Percentiles rank a stretch among this genome's conserved stretches.
Evolutionary conservation across 2,888 invertebrate species (phyloP).

Genomic region (Campoplex capitator): DNA sequence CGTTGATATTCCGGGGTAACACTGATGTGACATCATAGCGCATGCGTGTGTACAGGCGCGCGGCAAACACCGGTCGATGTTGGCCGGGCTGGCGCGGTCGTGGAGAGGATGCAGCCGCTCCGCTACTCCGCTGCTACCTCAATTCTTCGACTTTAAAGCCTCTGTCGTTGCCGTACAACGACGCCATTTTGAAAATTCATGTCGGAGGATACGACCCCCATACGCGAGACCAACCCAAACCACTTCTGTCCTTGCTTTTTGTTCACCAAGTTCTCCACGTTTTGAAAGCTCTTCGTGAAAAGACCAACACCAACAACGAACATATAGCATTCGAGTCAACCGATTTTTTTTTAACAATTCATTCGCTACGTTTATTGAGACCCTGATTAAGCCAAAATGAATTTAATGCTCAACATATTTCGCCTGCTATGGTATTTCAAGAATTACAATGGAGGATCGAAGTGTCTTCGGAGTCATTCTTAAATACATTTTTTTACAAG

Average conservation of each 20-base stretch:
- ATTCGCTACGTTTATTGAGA: background rate
- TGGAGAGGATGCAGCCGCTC: slow-evolving; percentile 69
- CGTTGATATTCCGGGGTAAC: slow-evolving; percentile 80
- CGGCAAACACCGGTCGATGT: slow-evolving; percentile 82
- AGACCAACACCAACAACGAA: background rate
- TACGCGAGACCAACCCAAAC: slow-evolving; percentile 49
- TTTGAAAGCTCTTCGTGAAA: slow-evolving; percentile 1
- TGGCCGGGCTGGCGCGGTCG: slow-evolving; percentile 82
- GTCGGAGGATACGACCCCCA: slow-evolving; percentile 56
- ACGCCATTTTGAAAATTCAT: slow-evolving; percentile 78
- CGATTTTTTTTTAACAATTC: background rate
- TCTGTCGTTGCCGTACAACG: slow-evolving; percentile 46
- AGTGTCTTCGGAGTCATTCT: background rate
- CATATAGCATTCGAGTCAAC: background rate
- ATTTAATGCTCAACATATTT: background rate
- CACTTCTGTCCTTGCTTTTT: background rate
- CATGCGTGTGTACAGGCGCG: slow-evolving; percentile 66
- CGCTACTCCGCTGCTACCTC: slow-evolving; percentile 69
- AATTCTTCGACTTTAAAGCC: slow-evolving; percentile 74
- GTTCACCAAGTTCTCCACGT: slow-evolving; percentile 39
- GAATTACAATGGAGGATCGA: background rate
- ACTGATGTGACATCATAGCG: slow-evolving; percentile 76
- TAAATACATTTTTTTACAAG: background rate
- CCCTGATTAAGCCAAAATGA: background rate
- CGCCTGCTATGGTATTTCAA: background rate